These are phyloP conservation scores for Dinomys branickii DNA, from an alignment of 2,113 vertebrate species.

Conservation along the genomic window DNA sequence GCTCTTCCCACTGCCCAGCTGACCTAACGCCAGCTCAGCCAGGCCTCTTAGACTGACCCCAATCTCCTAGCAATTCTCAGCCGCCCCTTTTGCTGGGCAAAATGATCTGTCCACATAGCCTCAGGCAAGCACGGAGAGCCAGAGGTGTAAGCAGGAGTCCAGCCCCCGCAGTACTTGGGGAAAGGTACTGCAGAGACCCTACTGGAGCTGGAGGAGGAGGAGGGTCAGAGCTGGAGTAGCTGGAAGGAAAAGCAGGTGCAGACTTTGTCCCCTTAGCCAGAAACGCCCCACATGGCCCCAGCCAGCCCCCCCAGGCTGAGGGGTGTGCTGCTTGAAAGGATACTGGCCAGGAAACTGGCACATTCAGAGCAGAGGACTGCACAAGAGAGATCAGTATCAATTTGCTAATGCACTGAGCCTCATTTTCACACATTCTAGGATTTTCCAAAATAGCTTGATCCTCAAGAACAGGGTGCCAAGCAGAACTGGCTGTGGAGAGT, in stretches of 20 bases:
- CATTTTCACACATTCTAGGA: slow-evolving; percentile 32
- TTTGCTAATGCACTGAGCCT: slow-evolving; percentile 26
- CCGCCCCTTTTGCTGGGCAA: neutral
- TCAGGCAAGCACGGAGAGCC: neutral
- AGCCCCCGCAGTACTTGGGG: neutral
- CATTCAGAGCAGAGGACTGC: neutral
- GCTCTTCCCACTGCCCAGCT: neutral
- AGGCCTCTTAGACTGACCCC: slow-evolving; percentile 21
- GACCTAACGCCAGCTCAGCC: neutral
- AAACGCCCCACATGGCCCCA: neutral
- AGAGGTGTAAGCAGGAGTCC: neutral
- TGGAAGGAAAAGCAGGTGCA: neutral
- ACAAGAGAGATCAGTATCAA: neutral
- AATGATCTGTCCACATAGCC: neutral
- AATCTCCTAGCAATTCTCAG: neutral
- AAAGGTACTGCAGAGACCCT: neutral
- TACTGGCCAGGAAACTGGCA: neutral
- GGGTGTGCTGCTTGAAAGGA: neutral
- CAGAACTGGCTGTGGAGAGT: slow-evolving; percentile 11
- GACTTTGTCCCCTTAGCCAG: neutral
- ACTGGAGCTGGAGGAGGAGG: neutral
- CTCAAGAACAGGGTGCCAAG: slow-evolving; percentile 23
- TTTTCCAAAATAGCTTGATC: slow-evolving; percentile 57
- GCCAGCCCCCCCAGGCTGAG: neutral
- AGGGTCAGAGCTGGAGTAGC: neutral